A percentile compares a stretch with the other conserved stretches of the same genome.
phyloP scores from a whole-genome alignment of 2,113 vertebrate species.

The Phalacrocorax aristotelis region DNA sequence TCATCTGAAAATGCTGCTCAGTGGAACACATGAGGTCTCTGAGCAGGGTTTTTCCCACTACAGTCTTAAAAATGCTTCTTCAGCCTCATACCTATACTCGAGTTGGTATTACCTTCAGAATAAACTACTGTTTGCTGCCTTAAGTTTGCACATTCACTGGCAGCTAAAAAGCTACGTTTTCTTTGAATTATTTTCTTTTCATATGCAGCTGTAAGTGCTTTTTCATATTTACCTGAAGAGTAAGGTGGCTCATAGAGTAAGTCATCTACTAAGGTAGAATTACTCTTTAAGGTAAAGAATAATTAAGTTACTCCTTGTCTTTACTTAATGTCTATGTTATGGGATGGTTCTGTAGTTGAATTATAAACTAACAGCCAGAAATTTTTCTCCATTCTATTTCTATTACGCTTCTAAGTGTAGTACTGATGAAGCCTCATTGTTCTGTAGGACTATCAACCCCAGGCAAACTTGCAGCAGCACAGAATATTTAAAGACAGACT shows the following conservation, averaged over 20 bases:
- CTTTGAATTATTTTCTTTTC: neutral
- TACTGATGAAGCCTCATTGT: neutral
- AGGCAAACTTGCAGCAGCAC: neutral
- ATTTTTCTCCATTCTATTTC: neutral
- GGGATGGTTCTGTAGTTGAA: neutral
- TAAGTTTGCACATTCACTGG: neutral
- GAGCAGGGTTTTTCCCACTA: neutral
- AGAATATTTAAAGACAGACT: neutral
- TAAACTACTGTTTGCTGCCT: neutral
- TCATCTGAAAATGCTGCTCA: neutral
- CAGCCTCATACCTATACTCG: accelerated
- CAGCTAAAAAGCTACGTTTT: neutral
- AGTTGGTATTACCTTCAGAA: neutral
- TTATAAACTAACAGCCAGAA: neutral
- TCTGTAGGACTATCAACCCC: neutral
- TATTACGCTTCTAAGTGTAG: neutral
- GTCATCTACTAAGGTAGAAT: neutral
- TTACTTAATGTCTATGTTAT: neutral
- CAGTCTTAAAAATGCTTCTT: neutral
- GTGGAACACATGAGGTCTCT: neutral
- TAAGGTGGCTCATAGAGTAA: neutral
- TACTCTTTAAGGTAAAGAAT: neutral
- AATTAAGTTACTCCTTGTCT: neutral
- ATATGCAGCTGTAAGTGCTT: neutral
- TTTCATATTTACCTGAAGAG: neutral